Percentiles rank a stretch among this genome's conserved stretches.
Evolutionary conservation across 53 echinoderm and acorn worm genomes (phyloP).

Genomic region (Zoroaster sp.): DNA sequence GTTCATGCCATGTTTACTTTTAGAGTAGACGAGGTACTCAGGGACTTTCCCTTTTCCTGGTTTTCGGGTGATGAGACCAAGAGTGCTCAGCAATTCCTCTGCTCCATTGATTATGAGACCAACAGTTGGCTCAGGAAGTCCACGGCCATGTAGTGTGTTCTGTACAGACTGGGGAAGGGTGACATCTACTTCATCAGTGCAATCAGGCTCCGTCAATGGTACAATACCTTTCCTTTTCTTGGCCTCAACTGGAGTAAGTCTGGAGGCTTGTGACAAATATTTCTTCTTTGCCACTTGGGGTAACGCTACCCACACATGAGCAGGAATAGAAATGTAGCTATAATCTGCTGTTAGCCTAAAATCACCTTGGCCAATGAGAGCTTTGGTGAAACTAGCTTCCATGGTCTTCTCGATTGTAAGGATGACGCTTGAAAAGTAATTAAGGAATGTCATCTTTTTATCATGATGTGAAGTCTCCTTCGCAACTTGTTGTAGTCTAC

Average conservation of each 20-base stretch:
- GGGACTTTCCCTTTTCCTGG: slow-evolving; percentile 4
- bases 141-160: slow-evolving; percentile 6
- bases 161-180: slow-evolving; percentile 20
- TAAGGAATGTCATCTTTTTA: slow-evolving; percentile 33
- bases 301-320: slow-evolving; percentile 25
- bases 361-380: slow-evolving; percentile 36
- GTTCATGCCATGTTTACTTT: slow-evolving; percentile 5
- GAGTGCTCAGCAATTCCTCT: slow-evolving; percentile 39
- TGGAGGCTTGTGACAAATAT: not conserved
- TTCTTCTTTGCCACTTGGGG: slow-evolving; percentile 5
- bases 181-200: slow-evolving; percentile 19
- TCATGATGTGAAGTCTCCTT: slow-evolving; percentile 7
- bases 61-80: not conserved
- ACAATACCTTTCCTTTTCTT: slow-evolving; percentile 5
- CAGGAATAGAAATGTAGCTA: not conserved
- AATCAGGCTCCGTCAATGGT: not conserved
- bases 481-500: slow-evolving; percentile 43
- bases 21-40: slow-evolving; percentile 45
- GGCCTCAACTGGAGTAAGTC: slow-evolving; percentile 8
- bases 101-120: slow-evolving; percentile 21
- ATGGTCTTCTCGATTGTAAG: slow-evolving; percentile 45
- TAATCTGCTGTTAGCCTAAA: slow-evolving; percentile 34
- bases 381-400: slow-evolving; percentile 45
- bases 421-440: slow-evolving; percentile 50
- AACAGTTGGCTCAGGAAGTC: slow-evolving; percentile 23